Evolutionary conservation across 2,888 invertebrate species (phyloP).

Genomic region (Notocelia uddmanniana): DNA sequence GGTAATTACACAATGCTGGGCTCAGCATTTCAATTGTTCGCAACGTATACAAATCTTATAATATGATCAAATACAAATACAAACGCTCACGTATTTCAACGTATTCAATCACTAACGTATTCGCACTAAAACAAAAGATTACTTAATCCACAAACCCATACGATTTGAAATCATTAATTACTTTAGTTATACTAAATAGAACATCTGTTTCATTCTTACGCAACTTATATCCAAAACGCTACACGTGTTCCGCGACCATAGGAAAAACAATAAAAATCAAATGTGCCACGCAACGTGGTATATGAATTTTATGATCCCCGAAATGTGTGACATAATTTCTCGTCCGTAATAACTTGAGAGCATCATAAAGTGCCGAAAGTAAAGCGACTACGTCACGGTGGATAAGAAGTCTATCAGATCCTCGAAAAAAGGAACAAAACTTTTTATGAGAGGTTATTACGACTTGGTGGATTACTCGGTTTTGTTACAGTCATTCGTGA

Average conservation of each 20-base stretch:
- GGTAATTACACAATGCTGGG: too few species aligned
- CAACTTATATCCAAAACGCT: conserved; percentile 51
- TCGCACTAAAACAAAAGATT: conserved; percentile 20
- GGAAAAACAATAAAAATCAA: conserved; percentile 66
- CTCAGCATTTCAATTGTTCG: too few species aligned
- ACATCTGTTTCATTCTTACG: conserved; percentile 66
- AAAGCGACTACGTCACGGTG: conserved; percentile 27
- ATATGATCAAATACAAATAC: too few species aligned
- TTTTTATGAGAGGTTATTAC: conserved; percentile 37
- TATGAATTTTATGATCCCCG: conserved; percentile 46
- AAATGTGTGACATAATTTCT: conserved; percentile 60
- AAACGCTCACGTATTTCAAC: too few species aligned
- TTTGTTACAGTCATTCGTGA: conserved; percentile 14
- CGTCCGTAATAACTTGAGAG: conserved; percentile 56
- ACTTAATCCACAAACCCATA: conserved; percentile 23
- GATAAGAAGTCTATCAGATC: conserved; percentile 34
- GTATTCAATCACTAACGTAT: neutral
- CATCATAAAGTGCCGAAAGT: conserved; percentile 54
- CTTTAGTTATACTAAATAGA: conserved; percentile 67
- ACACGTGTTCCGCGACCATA: conserved; percentile 55
- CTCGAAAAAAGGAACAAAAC: conserved; percentile 35
- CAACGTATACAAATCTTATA: too few species aligned
- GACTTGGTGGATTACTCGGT: conserved; percentile 33
- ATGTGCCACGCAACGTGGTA: conserved; percentile 55
- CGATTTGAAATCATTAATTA: conserved; percentile 54